These are phyloP conservation scores for Paracentrotus lividus DNA, from an alignment of 53 echinoderm and acorn worm genomes.

Conservation along the genomic window DNA sequence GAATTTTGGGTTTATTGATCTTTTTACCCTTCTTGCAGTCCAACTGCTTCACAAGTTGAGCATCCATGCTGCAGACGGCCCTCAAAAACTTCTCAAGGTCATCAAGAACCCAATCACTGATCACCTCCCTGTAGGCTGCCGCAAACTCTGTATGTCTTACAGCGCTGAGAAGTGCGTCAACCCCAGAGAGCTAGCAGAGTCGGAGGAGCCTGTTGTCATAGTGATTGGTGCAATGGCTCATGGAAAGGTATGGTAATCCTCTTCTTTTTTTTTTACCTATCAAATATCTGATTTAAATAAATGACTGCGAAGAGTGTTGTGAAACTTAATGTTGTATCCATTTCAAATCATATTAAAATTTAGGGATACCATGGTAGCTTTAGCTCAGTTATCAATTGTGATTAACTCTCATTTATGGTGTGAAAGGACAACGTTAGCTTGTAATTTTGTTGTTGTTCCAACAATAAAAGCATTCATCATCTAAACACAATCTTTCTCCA, in stretches of 20 bases:
- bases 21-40: conserved; percentile 65
- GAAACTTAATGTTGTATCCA: too few relatives aligned
- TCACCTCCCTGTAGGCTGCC: conserved; percentile 91
- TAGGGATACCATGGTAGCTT: too few relatives aligned
- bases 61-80: conserved; percentile 96
- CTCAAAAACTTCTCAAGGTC: conserved; percentile 96
- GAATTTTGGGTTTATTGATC: neutral
- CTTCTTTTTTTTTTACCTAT: too few relatives aligned
- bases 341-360: too few relatives aligned
- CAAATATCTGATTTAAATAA: too few relatives aligned
- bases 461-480: neutral
- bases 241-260: conserved; percentile 81
- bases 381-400: too few relatives aligned
- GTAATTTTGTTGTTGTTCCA: neutral
- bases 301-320: too few relatives aligned
- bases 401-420: too few relatives aligned
- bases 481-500: neutral
- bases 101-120: conserved; percentile 95
- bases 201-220: conserved; percentile 64
- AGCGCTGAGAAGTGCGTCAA: conserved; percentile 86
- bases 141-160: conserved; percentile 84
- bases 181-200: conserved; percentile 83
- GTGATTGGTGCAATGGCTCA: conserved; percentile 99
- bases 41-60: conserved; percentile 98
- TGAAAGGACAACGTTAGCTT: too few relatives aligned